Evolutionary conservation across 2,797 vertebrate species (phyloP).

Genomic region (Onychomys torridus): DNA sequence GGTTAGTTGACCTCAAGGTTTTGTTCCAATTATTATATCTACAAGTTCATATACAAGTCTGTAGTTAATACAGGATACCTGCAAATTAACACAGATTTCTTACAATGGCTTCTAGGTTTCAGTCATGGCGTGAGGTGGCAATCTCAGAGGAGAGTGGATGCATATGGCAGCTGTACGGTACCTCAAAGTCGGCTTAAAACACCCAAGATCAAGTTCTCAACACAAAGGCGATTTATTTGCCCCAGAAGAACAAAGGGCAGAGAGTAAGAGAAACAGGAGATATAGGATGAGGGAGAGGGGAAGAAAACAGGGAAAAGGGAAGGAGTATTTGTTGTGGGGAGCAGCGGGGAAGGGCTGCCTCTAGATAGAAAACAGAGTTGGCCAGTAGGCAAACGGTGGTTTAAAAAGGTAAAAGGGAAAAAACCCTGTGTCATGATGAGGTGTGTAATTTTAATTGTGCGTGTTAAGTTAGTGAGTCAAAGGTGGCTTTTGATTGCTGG

Average conservation of each 20-base stretch:
- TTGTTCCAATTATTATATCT: background rate
- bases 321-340: background rate
- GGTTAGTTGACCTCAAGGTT: background rate
- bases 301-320: background rate
- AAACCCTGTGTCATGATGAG: background rate
- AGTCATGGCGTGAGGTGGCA: background rate
- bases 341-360: background rate
- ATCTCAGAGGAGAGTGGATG: background rate
- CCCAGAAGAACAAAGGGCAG: background rate
- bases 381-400: background rate
- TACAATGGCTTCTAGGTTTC: background rate
- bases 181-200: background rate
- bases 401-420: background rate
- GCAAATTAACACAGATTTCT: background rate
- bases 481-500: background rate
- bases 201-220: background rate
- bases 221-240: background rate
- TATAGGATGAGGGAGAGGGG: background rate
- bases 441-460: background rate
- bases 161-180: rapidly evolving
- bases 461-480: background rate
- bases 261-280: background rate
- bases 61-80: background rate
- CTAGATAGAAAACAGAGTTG: background rate
- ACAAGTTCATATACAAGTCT: background rate